Conservation (phyloP, 2,797 vertebrate genomes). For the Tokudaia muenninki region DNA sequence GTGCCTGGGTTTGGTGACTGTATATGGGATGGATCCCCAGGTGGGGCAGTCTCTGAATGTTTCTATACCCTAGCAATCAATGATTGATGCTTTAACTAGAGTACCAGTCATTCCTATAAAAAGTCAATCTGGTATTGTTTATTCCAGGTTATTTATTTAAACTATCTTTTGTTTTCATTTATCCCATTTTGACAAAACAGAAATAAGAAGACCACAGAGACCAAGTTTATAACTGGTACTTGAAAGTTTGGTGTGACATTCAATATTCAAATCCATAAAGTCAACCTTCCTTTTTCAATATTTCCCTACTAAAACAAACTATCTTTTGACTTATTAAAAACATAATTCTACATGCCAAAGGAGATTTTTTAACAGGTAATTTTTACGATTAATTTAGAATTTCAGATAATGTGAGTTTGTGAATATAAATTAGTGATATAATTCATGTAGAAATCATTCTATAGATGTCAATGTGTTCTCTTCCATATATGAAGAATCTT, state of each 20-base stretch:
- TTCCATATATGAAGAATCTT: background rate
- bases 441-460: background rate
- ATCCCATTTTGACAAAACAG: background rate
- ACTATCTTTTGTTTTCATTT: background rate
- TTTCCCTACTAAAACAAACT: background rate
- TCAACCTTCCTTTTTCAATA: no score
- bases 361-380: background rate
- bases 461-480: background rate
- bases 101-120: background rate
- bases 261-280: background rate
- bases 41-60: no score
- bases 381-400: background rate
- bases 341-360: background rate
- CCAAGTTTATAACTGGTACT: background rate
- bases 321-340: background rate
- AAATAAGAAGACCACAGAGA: background rate
- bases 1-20: no score
- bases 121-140: background rate
- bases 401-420: background rate
- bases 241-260: background rate
- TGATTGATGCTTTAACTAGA: background rate
- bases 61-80: no score
- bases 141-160: background rate
- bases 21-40: no score
- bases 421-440: background rate